These are phyloP conservation scores for Drosophila obscura DNA, from an alignment of 1,140 invertebrate species.

Conservation along the genomic window DNA sequence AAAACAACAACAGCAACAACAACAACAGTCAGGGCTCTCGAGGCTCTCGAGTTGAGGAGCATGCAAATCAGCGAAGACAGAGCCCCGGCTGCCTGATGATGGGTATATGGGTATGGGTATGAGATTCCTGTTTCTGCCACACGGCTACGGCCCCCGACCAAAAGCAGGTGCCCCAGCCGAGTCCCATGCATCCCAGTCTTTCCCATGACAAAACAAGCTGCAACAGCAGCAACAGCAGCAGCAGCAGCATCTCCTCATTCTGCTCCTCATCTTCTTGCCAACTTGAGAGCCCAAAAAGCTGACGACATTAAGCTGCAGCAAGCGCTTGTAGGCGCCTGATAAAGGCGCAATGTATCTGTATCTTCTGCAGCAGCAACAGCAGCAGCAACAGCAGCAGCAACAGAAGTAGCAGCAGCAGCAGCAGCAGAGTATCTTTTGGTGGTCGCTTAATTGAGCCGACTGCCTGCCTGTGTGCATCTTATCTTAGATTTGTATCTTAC, in stretches of 20 bases:
- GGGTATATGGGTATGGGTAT: conserved; percentile 2
- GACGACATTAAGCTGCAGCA: conserved; percentile 73
- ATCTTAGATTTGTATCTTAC: conserved; percentile 76
- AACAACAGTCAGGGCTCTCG: conserved; percentile 27
- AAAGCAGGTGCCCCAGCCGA: conserved; percentile 38
- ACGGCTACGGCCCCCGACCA: conserved; percentile 1
- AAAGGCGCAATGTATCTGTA: conserved; percentile 55
- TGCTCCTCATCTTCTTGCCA: conserved; percentile 1
- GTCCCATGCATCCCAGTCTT: conserved; percentile 13
- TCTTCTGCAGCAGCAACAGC: conserved; percentile 27
- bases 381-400: not conserved
- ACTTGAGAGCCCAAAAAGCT: conserved; percentile 59
- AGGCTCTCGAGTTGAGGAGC: conserved; percentile 55
- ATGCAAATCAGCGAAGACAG: conserved; percentile 66
- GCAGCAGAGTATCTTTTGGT: conserved; percentile 64
- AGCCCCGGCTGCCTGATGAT: conserved; percentile 4
- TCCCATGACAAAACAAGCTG: conserved; percentile 43
- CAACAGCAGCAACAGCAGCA: conserved; percentile 31
- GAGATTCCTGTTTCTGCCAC: conserved; percentile 57
- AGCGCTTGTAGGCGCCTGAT: conserved; percentile 61
- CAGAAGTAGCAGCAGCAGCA: conserved; percentile 2
- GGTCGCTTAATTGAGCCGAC: conserved; percentile 72
- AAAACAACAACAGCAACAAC: conserved; percentile 52
- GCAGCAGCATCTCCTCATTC: conserved; percentile 7
- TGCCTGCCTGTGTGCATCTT: conserved; percentile 53